phyloP scores from a whole-genome alignment of 2,797 vertebrate species.

The Limosa lapponica region DNA sequence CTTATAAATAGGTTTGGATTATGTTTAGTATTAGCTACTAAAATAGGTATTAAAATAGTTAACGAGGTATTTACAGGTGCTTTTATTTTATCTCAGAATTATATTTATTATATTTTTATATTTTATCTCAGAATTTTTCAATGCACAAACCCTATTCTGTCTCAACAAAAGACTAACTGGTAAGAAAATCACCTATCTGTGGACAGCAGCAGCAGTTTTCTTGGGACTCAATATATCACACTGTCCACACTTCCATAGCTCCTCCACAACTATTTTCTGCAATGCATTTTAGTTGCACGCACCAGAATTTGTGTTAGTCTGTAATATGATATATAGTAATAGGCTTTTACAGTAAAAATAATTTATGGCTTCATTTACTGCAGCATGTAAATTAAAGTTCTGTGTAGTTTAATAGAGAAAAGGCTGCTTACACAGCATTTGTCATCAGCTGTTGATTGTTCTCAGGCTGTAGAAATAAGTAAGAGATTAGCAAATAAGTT shows the following conservation, averaged over 20 bases:
- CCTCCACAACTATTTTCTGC: not conserved
- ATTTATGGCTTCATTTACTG: conserved; percentile 45
- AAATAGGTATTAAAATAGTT: not conserved
- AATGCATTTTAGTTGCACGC: not conserved
- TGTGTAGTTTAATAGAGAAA: not conserved
- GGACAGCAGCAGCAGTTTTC: not conserved
- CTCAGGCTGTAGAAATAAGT: not conserved
- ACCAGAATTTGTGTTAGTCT: conserved; percentile 1
- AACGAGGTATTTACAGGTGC: not conserved
- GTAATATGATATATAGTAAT: not conserved
- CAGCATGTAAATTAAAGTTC: conserved; percentile 27
- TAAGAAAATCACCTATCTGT: not conserved
- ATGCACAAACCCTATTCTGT: not conserved
- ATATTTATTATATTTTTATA: not conserved
- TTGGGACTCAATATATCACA: not conserved
- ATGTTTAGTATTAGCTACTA: not conserved
- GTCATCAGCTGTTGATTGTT: not conserved
- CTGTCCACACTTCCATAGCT: not conserved
- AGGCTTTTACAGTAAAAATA: conserved; percentile 32
- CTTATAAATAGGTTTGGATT: not conserved
- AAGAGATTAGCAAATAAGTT: not conserved
- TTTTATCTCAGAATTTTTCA: not conserved
- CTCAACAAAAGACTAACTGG: not conserved
- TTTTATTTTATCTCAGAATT: not conserved
- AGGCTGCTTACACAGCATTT: not conserved